Base-by-base conservation (phyloP, 2,888 invertebrate genomes). In the Phasia obesa region DNA sequence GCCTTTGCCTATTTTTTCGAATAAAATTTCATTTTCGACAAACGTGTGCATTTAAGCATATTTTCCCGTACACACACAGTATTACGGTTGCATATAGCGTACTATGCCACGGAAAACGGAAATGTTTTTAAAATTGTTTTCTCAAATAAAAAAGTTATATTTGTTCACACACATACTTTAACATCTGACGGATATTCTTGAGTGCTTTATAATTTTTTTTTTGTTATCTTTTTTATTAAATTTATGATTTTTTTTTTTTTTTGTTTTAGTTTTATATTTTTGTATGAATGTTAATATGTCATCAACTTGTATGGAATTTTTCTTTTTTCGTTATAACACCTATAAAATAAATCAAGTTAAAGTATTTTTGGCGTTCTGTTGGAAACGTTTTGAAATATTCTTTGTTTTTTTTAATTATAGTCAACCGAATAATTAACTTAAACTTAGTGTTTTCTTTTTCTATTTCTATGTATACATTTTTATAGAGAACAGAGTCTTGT, bases 261-360 rank as follows among this genome's bases (percentile, higher is more conserved):
- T 23, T 51, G 27, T 9, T 11, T n/a, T n/a, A n/a, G n/a, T 44
- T 38, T 31, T 67, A 17, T 13, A 23, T 11, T 42, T 13, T 60
- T 49, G 13, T 51, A 38, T 57, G 64, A 64, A 70, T 75, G 74
- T 75, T 75, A 38, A 74, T 57, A 57, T 70, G 69, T 80, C 80
- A 80, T 64, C 57, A 69, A 73, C 60, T 67, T 60, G 35, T 35
- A 47, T 42, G 42, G 2, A 7, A 17, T 6, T 6, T 44, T 44
- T 17, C 11, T 5, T 6, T 6, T 44, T 44, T 17, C 11, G 1
- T 19, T 27, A 38, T 44, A 44, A 23, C 11, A 23, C 31, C 23
- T 51, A 49, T 19, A 23, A n/a, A 17, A 25, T 11, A 15, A 15
- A 25, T 53, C 5, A 17, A 3, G n/a, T 2, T 15, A 13, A 11